Base-by-base conservation (phyloP, 2,113 vertebrate genomes). In the Labrus mixtus region DNA sequence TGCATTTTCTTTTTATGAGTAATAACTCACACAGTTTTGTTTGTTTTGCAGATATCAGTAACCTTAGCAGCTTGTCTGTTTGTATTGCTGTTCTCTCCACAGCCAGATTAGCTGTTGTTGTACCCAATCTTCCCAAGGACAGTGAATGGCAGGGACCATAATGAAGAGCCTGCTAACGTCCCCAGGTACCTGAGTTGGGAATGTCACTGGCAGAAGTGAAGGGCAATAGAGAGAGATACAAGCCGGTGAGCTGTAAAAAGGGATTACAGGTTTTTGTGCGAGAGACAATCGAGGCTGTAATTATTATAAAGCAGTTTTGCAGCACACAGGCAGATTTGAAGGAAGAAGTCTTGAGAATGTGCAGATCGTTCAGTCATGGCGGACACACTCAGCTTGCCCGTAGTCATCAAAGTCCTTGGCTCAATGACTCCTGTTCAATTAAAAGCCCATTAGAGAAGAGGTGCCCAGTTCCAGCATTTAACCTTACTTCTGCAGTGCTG, bases 241-340 rank as follows among this genome's bases (percentile, higher is more conserved):
- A 45, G 65, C 48, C 39, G 57, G 68, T 11, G 17, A 73, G 45
- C 59, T 17, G 29, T 74, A 63, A 82, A 78, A 36, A 4, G 50
- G 76, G 81, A 90, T 92, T 85, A 89, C 53, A 80, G 76, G 39
- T 79, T 78, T 87, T 81, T 73, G 61, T 51, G 53, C 10, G 36
- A 64, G 72, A 75, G 70, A 72, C 67, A 82, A 81, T 58, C 54
- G 70, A 16, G 37, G 23, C 76, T 70, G 22, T 82, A 84, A 86
- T 91, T 79, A 88, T 81, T 68, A 78, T 82, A 69, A 89, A 86
- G 76, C 68, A 53, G 57, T 87, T 88, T 68, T 69, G 73, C 73
- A 33, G 79, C 66, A 62, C 61, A 77, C 19, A 19, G 59, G 58
- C 20, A n/a, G 53, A 55, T 59, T 53, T 48, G 70, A 71, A 82